phyloP scores from a whole-genome alignment of 2,888 invertebrate species.

The Anagyrus pseudococci region DNA sequence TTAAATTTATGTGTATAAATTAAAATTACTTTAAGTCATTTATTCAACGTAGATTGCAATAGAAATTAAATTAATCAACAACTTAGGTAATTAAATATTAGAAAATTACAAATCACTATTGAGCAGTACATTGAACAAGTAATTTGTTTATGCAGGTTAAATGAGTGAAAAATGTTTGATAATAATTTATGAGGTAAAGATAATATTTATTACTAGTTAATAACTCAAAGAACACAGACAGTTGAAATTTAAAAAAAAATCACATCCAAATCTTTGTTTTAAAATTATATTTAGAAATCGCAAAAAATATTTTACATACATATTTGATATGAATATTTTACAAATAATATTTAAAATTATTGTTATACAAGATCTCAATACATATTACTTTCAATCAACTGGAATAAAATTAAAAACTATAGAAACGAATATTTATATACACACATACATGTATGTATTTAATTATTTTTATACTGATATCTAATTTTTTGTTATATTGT shows the following conservation, averaged over 20 bases:
- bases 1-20: not conserved
- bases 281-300: constrained; percentile 38
- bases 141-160: constrained; percentile 8
- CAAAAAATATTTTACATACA: constrained; percentile 36
- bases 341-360: constrained; percentile 34
- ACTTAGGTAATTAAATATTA: too few species aligned
- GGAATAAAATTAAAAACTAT: constrained; percentile 40
- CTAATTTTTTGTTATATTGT: constrained; percentile 32
- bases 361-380: constrained; percentile 35
- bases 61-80: too few species aligned
- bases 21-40: too few species aligned
- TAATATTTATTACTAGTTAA: constrained; percentile 18
- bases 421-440: constrained; percentile 33
- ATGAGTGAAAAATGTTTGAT: constrained; percentile 26
- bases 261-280: constrained; percentile 32
- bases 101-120: too few species aligned
- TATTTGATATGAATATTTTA: constrained; percentile 32
- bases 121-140: too few species aligned
- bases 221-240: constrained; percentile 35
- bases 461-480: constrained; percentile 32
- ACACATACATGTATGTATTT: constrained; percentile 1
- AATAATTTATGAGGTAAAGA: constrained; percentile 19
- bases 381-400: constrained; percentile 31
- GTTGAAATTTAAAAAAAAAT: constrained; percentile 35
- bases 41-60: too few species aligned